A percentile compares a stretch with the other conserved stretches of the same genome.
These are phyloP conservation scores for Bombus waltoni DNA, from an alignment of 1,140 invertebrate species.

Conservation along the genomic window DNA sequence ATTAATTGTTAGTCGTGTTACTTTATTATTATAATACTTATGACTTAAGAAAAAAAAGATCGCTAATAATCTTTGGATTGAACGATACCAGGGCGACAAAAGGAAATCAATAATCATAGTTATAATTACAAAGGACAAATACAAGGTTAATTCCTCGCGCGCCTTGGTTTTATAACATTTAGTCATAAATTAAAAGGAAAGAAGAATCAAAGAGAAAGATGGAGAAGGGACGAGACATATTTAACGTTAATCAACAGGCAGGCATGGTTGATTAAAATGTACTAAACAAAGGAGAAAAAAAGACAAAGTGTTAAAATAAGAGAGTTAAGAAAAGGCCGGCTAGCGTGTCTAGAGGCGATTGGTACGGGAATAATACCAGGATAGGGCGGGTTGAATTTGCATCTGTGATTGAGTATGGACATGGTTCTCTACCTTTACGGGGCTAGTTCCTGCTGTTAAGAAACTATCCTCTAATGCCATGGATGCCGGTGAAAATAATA, in stretches of 20 bases:
- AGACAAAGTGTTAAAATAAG: conserved; percentile 60
- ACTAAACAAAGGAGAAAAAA: conserved; percentile 51
- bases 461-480: conserved; percentile 86
- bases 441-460: conserved; percentile 78
- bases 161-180: conserved; percentile 38
- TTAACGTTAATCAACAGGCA: conserved; percentile 46
- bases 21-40: conserved; percentile 39
- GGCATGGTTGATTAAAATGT: conserved; percentile 42
- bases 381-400: conserved; percentile 79
- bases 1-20: conserved; percentile 60
- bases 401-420: conserved; percentile 77
- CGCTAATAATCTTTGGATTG: conserved; percentile 68
- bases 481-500: conserved; percentile 93
- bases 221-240: conserved; percentile 34
- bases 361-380: conserved; percentile 82
- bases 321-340: conserved; percentile 78
- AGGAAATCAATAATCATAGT: not conserved
- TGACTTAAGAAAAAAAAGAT: conserved; percentile 51
- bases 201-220: conserved; percentile 22
- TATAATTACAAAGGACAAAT: conserved; percentile 10
- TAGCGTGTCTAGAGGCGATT: conserved; percentile 83
- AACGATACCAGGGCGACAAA: conserved; percentile 50
- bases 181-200: conserved; percentile 40
- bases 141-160: conserved; percentile 36
- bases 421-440: conserved; percentile 80